Evolutionary conservation across 2,113 vertebrate species (phyloP), one percentile per base, ranked within the genome.

Genomic region (Meriones unguiculatus): DNA sequence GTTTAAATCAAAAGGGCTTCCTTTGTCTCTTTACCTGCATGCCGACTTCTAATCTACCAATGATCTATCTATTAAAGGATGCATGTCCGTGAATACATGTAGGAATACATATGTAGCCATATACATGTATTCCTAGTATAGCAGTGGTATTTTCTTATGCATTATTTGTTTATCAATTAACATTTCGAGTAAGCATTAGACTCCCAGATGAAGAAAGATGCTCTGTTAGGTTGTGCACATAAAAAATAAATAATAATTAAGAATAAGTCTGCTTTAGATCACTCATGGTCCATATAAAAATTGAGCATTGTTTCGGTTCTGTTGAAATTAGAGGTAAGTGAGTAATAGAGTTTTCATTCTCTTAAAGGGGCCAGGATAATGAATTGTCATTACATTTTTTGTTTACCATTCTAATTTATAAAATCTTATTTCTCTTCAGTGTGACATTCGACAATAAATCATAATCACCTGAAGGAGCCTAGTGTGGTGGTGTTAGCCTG

Each of bases 1-100:
- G 89, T 57, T 30, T 81, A 92, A 95, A 97, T 92, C 90, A 90
- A 82, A 94, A 86, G 25, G 75, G 10, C n/a, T 75, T 67, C 77
- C 85, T 86, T 92, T 57, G 93, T 97, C 67, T 85, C 72, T 84
- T 82, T 65, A 20, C 6, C 90, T 95, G n/a, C 41, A 91, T 11
- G 81, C 50, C 73, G 76, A 25, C 30, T 75, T 95, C 95, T 95
- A 9, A 92, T 95, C 81, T 91, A 32, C 70, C 41, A 89, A 35
- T n/a, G 67, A 54, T 93, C 89, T 90, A 87, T 57, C 41, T 72
- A 91, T 89, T 78, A 85, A 46, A 85, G n/a, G 5, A 78, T 92
- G 12, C 75, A 64, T 9, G 50, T 22, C 82, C 41, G 67, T 50
- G 18, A 46, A 32, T 28, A n/a, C n/a, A 57, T 57, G 57, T 57